Evolutionary conservation across 2,888 invertebrate species (phyloP).

Genomic region (Drosophila formosana): DNA sequence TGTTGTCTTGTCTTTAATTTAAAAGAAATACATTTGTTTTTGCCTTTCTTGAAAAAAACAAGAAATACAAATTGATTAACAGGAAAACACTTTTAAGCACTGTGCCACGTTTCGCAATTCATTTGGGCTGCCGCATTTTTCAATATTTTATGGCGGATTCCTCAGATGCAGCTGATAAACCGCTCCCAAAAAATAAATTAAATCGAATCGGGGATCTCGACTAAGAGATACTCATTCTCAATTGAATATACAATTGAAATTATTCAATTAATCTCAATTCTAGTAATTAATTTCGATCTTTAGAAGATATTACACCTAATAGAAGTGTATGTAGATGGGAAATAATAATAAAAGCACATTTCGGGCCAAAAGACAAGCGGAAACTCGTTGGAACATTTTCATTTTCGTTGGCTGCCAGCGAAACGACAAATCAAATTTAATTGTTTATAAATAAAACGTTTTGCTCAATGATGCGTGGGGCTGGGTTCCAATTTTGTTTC

Average conservation of each 20-base stretch:
- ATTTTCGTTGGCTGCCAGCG: conserved; percentile 48
- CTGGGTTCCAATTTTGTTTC: background rate
- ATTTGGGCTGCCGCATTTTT: conserved; percentile 71
- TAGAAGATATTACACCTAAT: background rate
- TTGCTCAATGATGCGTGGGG: conserved; percentile 66
- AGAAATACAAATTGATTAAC: conserved; percentile 66
- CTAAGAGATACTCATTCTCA: background rate
- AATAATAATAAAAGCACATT: conserved; percentile 16
- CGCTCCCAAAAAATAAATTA: background rate
- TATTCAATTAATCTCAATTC: background rate
- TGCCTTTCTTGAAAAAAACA: background rate
- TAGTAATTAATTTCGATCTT: background rate
- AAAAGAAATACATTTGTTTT: conserved; percentile 34
- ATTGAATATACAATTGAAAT: background rate
- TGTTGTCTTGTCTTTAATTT: conserved; percentile 35
- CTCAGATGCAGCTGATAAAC: conserved; percentile 40
- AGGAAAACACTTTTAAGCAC: conserved; percentile 75
- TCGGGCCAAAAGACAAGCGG: conserved; percentile 39
- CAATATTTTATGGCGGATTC: conserved; percentile 67
- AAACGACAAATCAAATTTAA: conserved; percentile 80
- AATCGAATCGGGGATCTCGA: background rate
- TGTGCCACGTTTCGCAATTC: conserved; percentile 49
- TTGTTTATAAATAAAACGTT: conserved; percentile 82
- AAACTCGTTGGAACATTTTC: conserved; percentile 48
- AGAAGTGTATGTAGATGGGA: conserved; percentile 4